A percentile compares a stretch with the other conserved stretches of the same genome.
Evolutionary conservation across 2,113 vertebrate species (phyloP).

Genomic region (Xiphophorus hellerii): DNA sequence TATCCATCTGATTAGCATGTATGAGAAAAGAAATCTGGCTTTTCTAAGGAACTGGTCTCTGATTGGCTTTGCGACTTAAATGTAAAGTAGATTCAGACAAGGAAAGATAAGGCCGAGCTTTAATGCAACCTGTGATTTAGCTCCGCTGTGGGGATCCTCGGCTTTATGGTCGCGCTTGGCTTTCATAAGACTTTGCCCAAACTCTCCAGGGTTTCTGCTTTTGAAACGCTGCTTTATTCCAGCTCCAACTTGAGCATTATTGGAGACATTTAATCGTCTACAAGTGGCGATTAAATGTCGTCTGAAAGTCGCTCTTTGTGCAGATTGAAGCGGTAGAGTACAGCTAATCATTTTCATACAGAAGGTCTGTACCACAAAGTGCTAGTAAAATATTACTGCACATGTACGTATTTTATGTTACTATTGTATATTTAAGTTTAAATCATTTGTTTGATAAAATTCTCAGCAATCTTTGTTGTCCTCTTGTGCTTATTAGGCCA

Average conservation of each 20-base stretch:
- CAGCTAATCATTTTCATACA: slow-evolving; percentile 27
- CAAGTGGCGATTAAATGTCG: slow-evolving; percentile 22
- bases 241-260: slow-evolving; percentile 31
- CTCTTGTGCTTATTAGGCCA: background rate
- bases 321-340: no score
- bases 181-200: slow-evolving; percentile 42
- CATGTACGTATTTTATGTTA: background rate
- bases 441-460: background rate
- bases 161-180: slow-evolving; percentile 41
- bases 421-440: background rate
- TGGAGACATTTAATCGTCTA: slow-evolving; percentile 32
- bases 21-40: slow-evolving; percentile 2
- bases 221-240: slow-evolving; percentile 35
- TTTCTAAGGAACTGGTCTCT: background rate
- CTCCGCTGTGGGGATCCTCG: slow-evolving; percentile 15
- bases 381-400: slow-evolving; percentile 7
- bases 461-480: background rate
- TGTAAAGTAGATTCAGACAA: slow-evolving; percentile 6
- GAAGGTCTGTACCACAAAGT: slow-evolving; percentile 35
- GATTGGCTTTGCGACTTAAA: slow-evolving; percentile 19
- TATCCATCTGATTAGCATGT: slow-evolving; percentile 15
- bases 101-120: background rate
- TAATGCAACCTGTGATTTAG: slow-evolving; percentile 28
- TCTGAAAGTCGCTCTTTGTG: slow-evolving; percentile 17
- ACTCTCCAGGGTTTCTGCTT: slow-evolving; percentile 44